Percentiles rank a stretch among this genome's conserved stretches.
These are phyloP conservation scores for Promerops cafer DNA, from an alignment of 2,113 vertebrate species.

Conservation along the genomic window DNA sequence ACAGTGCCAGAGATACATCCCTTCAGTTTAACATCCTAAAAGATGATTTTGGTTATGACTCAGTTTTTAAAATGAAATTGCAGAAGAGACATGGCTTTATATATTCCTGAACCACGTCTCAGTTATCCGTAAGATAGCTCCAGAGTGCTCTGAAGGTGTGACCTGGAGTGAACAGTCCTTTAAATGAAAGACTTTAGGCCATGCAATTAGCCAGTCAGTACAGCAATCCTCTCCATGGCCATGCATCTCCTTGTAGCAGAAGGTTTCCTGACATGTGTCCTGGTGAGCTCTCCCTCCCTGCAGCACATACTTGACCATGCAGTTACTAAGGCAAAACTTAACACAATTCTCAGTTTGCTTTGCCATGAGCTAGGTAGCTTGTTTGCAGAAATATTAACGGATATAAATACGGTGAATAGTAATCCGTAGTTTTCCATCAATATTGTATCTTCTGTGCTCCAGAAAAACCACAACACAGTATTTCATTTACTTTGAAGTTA, in stretches of 20 bases:
- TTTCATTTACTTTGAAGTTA: background rate
- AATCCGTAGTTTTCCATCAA: background rate
- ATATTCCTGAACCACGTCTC: background rate
- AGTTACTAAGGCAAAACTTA: background rate
- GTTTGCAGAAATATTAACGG: background rate
- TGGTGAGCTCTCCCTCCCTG: background rate
- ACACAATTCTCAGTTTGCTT: background rate
- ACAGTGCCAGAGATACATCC: background rate
- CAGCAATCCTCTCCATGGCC: background rate
- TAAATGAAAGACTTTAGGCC: background rate
- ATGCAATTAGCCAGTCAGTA: too few relatives aligned
- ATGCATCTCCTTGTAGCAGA: fast-evolving
- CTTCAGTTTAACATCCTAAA: background rate
- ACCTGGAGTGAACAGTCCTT: background rate
- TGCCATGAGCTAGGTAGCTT: background rate
- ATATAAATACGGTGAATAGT: background rate
- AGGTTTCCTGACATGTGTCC: background rate
- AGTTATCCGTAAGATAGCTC: background rate
- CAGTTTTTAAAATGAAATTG: background rate
- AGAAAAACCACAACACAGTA: background rate
- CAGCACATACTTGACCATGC: background rate
- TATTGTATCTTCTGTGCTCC: background rate
- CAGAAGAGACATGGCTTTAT: background rate
- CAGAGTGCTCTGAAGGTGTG: background rate
- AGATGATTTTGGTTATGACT: background rate